Evolutionary conservation across 1,140 invertebrate species (phyloP).

Genomic region (Pemphigus obesinymphae): DNA sequence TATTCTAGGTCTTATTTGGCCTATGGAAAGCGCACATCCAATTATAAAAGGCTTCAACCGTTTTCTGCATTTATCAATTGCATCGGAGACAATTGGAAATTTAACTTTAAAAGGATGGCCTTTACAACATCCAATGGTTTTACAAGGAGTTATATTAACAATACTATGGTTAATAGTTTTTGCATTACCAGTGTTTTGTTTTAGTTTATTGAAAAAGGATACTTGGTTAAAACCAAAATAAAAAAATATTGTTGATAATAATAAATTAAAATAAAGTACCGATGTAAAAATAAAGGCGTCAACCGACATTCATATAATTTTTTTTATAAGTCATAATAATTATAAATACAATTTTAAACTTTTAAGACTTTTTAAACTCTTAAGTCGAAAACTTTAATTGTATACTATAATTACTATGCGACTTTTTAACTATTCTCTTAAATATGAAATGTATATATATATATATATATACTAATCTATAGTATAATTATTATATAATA

Average conservation of each 20-base stretch:
- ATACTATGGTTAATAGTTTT: conserved; percentile 82
- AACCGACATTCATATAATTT: too few species aligned
- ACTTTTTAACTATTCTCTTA: too few species aligned
- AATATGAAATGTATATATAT: too few species aligned
- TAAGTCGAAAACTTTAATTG: too few species aligned
- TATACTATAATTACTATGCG: too few species aligned
- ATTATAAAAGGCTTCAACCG: conserved; percentile 72
- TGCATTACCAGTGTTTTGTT: conserved; percentile 71
- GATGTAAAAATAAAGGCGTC: too few species aligned
- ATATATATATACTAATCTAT: too few species aligned
- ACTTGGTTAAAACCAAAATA: conserved; percentile 30
- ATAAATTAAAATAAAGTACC: not conserved
- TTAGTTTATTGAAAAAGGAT: conserved; percentile 71
- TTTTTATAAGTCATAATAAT: too few species aligned
- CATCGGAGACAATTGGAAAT: conserved; percentile 80
- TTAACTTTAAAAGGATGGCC: conserved; percentile 86
- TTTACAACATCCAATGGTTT: conserved; percentile 73
- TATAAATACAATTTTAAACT: too few species aligned
- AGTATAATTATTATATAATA: too few species aligned
- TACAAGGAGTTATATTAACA: conserved; percentile 80
- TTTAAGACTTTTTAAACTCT: too few species aligned
- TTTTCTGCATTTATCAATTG: conserved; percentile 81
- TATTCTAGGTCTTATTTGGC: conserved; percentile 74
- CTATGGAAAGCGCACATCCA: conserved; percentile 81
- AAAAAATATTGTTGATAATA: not conserved